Evolutionary conservation across 2,888 invertebrate species (phyloP), one percentile per base, ranked within the genome.

Genomic region (Heliconius erato): DNA sequence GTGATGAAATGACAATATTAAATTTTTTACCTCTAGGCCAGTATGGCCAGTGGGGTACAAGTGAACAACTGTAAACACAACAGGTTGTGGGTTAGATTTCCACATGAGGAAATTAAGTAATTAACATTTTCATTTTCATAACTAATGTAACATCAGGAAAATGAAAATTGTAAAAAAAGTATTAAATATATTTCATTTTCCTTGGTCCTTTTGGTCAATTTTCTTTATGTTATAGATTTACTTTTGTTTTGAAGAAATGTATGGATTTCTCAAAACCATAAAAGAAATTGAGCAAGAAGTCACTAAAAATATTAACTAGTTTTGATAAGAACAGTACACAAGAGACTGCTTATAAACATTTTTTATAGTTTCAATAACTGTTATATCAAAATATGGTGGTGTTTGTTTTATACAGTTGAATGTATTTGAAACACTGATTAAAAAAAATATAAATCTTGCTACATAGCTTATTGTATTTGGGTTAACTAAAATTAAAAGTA

Each of bases 351-450:
- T 76, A 78, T 76, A 65, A 77, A 74, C 71, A 79, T 26, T 68
- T 79, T 77, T 79, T 79, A 74, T 81, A 81, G 82, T 85, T 86
- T 81, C 76, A 84, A 82, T 85, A 85, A 81, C 83, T 84, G 82
- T 79, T 74, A 32, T 63, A 23, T 76, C 63, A 79, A 44, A 79
- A 74, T 40, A 74, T 67, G 59, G 44, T 65, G 67, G 7, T 67
- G 14, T 67, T 65, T 76, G 67, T 28, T 67, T 67, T 26, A 28
- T 67, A 67, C 67, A 59, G 23, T 26, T 59, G 59, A 23, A 35
- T 63, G n/a, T 32, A 76, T 35, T 76, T 76, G n/a, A 76, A 76
- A 63, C 12, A 59, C 23, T 32, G 23, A 54, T 54, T 23, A 74
- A 74, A 74, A 40, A 35, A 59, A 26, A 63, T 59, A 28, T n/a